Percentiles rank a stretch among this genome's conserved stretches.
These are phyloP conservation scores for Lutraria lutraria DNA, from an alignment of 2,888 invertebrate genomes.

Conservation along the genomic window DNA sequence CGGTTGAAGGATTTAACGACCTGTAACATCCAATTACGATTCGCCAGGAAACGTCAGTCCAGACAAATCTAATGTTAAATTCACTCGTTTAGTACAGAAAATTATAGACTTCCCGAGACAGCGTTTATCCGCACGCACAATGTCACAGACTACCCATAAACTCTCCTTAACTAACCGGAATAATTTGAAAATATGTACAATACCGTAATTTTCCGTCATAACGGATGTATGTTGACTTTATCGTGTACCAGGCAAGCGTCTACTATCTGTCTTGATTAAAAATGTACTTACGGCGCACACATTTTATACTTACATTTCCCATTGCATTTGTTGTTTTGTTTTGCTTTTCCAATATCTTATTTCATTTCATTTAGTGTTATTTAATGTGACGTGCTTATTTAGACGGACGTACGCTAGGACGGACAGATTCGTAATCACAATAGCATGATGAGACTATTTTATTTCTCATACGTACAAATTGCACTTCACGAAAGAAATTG, in stretches of 20 bases:
- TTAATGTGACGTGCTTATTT: too few species aligned
- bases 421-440: too few species aligned
- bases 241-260: slow-evolving; percentile 4
- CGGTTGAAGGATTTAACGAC: background rate
- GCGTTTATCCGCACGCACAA: slow-evolving; percentile 1
- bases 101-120: background rate
- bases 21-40: background rate
- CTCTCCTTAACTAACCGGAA: background rate
- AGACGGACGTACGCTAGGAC: too few species aligned
- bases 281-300: too few species aligned
- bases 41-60: background rate
- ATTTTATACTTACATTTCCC: too few species aligned
- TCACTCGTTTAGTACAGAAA: slow-evolving; percentile 13
- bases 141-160: slow-evolving; percentile 1
- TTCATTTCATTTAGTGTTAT: too few species aligned
- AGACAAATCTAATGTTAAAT: slow-evolving; percentile 1
- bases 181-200: slow-evolving; percentile 2
- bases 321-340: too few species aligned
- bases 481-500: too few species aligned
- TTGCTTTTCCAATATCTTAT: too few species aligned
- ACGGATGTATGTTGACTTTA: background rate
- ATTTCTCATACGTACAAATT: too few species aligned
- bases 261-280: background rate
- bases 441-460: too few species aligned
- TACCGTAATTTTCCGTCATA: slow-evolving; percentile 6